Base-by-base conservation (phyloP, 2,888 invertebrate species). In the Rhorus exstirpatorius region DNA sequence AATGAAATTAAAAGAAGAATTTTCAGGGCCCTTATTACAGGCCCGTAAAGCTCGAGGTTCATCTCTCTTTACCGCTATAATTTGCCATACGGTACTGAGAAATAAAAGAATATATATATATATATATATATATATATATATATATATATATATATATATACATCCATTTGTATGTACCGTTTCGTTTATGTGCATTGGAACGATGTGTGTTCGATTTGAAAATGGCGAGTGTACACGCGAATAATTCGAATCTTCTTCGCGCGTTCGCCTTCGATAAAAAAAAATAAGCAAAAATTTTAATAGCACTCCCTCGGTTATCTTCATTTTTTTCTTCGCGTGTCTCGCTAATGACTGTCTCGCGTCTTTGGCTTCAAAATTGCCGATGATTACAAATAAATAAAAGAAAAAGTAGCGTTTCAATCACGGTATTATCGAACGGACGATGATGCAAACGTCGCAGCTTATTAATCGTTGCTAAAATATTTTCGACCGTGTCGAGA, bases 1-100 rank as follows among this genome's bases (percentile, higher is more conserved):
- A 19, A 19, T n/a, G 12, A 26, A 55, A 21, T 17, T 21, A 19
- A n/a, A 17, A 19, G 26, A 55, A n/a, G 14, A 51, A 14, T 72
- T 61, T 49, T 31, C n/a, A n/a, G 60, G 6, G 21, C 31, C 72
- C 61, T 51, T 72, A 61, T 61, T 49, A 60, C 68, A 51, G 51
- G 72, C 44, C 12, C 61, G 72, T 61, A 38, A 72, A 72, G 51
- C 49, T 61, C 10, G 14, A 26, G 31, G 26, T 14, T 3, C 60
- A 35, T 10, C 21, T 61, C 21, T n/a, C n/a, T 71, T 17, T 4
- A 51, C 21, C n/a, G 41, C 26, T n/a, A 72, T 72, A 72, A 72
- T 61, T 51, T 51, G 41, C 53, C 68, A 24, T 68, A 14, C 55
- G 26, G 14, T 70, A 38, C 14, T 31, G 31, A 67, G 6, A 53